These are phyloP conservation scores for Rhopilema esculentum DNA, from an alignment of 30 jellyfish, hydroid and myxozoan genomes.

Conservation along the genomic window DNA sequence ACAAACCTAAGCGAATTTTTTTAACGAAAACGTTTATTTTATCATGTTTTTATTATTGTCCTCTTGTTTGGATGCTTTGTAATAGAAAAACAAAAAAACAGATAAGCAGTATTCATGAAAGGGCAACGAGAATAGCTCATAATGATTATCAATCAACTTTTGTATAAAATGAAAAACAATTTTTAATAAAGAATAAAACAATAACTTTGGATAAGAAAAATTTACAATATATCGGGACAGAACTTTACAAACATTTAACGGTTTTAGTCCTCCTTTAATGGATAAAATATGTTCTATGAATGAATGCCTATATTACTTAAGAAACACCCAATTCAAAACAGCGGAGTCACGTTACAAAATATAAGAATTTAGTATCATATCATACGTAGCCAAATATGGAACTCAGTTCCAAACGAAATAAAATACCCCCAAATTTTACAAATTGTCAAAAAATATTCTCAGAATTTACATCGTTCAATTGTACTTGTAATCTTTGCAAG, in stretches of 20 bases:
- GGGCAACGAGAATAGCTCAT: neutral
- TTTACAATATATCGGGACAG: neutral
- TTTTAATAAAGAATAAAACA: neutral
- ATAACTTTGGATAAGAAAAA: neutral
- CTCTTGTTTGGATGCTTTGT: neutral
- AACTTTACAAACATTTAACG: neutral
- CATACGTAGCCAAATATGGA: too few relatives aligned
- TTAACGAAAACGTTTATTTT: too few relatives aligned
- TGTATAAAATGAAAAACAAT: too few relatives aligned
- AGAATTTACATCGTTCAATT: too few relatives aligned
- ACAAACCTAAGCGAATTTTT: too few relatives aligned
- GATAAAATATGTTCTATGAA: neutral
- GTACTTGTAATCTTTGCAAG: too few relatives aligned
- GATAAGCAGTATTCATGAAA: neutral
- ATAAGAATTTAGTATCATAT: neutral
- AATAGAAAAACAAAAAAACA: neutral
- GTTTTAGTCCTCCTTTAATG: neutral
- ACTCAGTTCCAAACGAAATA: too few relatives aligned
- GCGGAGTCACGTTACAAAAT: neutral
- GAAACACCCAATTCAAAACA: neutral
- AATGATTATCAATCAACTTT: neutral
- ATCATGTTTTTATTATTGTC: too few relatives aligned
- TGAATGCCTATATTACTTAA: neutral
- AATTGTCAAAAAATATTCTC: too few relatives aligned
- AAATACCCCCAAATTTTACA: too few relatives aligned